These are phyloP conservation scores for Drosophila orena DNA, from an alignment of 1,140 invertebrate species.

Conservation along the genomic window DNA sequence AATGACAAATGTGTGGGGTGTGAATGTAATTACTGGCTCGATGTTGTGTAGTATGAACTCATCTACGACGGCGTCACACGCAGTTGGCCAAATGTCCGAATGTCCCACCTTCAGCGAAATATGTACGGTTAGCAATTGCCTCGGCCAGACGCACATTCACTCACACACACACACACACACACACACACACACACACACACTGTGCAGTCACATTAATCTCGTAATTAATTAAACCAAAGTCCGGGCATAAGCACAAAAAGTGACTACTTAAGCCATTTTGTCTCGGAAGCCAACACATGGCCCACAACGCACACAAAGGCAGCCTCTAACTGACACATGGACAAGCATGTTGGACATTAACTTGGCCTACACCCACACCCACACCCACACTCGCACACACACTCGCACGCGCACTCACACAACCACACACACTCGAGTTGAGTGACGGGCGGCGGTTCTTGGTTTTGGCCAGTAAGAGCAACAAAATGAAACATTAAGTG, in stretches of 20 bases:
- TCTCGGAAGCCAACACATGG: conserved; percentile 76
- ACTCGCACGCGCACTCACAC: conserved; percentile 5
- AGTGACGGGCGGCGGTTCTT: conserved; percentile 59
- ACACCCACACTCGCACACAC: conserved; percentile 3
- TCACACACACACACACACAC: conserved; percentile 11
- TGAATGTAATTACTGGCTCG: conserved; percentile 63
- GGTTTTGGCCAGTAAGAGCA: conserved; percentile 39
- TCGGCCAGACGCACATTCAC: conserved; percentile 33
- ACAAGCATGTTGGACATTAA: conserved; percentile 74
- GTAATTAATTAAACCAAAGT: conserved; percentile 83
- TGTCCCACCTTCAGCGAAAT: background rate
- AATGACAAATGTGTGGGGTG: conserved; percentile 62
- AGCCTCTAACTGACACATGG: conserved; percentile 73
- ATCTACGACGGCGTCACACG: conserved; percentile 45
- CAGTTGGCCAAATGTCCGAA: conserved; percentile 32
- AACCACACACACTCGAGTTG: conserved; percentile 52
- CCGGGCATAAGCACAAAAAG: conserved; percentile 81
- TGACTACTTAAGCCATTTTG: conserved; percentile 83
- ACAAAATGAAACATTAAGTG: conserved; percentile 78
- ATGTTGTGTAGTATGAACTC: conserved; percentile 48
- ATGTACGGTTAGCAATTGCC: conserved; percentile 42
- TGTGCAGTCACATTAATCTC: conserved; percentile 72
- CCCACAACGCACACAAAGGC: conserved; percentile 28
- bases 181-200: conserved; percentile 20
- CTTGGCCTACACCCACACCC: conserved; percentile 48